phyloP scores from a whole-genome alignment of 2,113 vertebrate genomes.

The Seriola aureovittata region DNA sequence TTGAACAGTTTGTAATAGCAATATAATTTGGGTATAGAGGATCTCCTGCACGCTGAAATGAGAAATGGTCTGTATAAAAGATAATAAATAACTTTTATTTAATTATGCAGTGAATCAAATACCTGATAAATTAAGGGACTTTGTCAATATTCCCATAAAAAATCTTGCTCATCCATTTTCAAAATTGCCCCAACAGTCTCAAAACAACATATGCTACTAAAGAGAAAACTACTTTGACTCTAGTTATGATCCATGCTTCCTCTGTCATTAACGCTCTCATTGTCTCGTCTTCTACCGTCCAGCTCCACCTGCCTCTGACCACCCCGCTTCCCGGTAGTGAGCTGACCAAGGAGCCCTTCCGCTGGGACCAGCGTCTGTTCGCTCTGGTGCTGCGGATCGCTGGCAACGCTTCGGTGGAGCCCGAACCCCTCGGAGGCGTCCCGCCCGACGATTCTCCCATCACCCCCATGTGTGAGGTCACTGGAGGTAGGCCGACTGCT shows the following conservation, averaged over 20 bases:
- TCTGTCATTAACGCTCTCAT: not conserved
- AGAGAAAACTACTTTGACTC: no score
- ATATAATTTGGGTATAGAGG: not conserved
- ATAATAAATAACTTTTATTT: not conserved
- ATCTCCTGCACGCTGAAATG: not conserved
- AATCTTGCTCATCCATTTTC: not conserved
- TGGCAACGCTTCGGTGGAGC: conserved; percentile 88
- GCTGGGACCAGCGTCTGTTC: conserved; percentile 96
- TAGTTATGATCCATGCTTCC: not conserved
- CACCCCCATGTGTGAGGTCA: conserved; percentile 96
- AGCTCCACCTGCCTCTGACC: conserved; percentile 95
- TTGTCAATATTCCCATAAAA: no score
- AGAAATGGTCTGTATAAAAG: not conserved
- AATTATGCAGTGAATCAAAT: not conserved
- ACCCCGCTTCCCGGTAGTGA: conserved; percentile 95
- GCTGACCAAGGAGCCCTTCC: conserved; percentile 95
- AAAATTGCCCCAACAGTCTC: no score
- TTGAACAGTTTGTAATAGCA: not conserved
- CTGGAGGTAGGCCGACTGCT: conserved; percentile 85
- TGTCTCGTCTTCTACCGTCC: conserved; percentile 36
- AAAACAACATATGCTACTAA: no score
- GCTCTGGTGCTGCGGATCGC: conserved; percentile 92
- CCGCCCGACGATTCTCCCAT: conserved; percentile 93
- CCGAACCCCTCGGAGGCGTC: conserved; percentile 89
- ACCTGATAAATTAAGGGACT: not conserved